A percentile compares a stretch with the other conserved stretches of the same genome.
These are phyloP conservation scores for Podargus strigoides DNA, from an alignment of 2,797 vertebrate genomes.

Conservation along the genomic window DNA sequence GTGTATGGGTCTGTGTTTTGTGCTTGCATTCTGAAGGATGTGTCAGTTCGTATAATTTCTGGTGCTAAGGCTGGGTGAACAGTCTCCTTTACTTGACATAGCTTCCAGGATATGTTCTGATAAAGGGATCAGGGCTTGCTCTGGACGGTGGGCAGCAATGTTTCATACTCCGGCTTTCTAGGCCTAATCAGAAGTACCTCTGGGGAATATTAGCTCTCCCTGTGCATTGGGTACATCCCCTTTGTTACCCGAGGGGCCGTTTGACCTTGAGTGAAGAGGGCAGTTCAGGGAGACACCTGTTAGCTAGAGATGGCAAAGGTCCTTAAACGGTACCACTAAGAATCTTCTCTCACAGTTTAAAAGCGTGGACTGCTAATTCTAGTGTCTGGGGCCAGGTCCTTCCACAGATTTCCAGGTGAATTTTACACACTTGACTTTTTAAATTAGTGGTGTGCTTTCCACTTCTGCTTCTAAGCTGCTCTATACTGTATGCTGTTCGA, in stretches of 20 bases:
- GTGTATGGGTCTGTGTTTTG: accelerated
- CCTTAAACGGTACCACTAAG: neutral
- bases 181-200: neutral
- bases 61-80: neutral
- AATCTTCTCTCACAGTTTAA: neutral
- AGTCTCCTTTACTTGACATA: neutral
- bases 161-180: neutral
- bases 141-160: accelerated
- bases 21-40: neutral
- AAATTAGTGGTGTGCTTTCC: neutral
- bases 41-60: accelerated
- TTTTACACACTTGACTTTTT: neutral
- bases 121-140: neutral
- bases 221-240: neutral
- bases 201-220: neutral
- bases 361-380: neutral
- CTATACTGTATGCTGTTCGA: neutral
- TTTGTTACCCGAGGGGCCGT: accelerated
- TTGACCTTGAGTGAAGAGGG: neutral
- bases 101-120: neutral
- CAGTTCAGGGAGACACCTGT: neutral
- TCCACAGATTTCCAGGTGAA: neutral
- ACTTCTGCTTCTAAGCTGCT: neutral
- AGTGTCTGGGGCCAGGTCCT: neutral
- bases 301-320: neutral